A percentile compares a stretch with the other conserved stretches of the same genome.
phyloP scores from a whole-genome alignment of 2,113 vertebrate species.

The Cottus gobio region DNA sequence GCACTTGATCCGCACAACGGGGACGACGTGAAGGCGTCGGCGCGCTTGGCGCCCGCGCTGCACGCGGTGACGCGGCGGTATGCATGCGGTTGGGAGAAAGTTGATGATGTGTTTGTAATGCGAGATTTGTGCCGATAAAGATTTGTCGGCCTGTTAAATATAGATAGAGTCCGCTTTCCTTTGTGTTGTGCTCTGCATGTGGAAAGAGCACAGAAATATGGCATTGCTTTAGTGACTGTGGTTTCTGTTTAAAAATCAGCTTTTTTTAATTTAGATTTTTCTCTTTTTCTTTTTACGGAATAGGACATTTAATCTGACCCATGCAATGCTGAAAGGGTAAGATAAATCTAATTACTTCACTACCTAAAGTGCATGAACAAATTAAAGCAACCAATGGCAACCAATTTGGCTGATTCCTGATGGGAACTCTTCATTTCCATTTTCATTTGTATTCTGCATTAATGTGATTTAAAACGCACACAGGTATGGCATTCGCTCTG shows the following conservation, averaged over 20 bases:
- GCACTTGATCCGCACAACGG: conserved; percentile 47
- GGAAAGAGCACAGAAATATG: background rate
- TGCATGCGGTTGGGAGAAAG: conserved; percentile 21
- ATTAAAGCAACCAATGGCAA: conserved; percentile 32
- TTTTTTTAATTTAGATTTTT: background rate
- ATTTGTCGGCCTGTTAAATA: conserved; percentile 1
- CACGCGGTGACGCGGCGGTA: conserved; percentile 28
- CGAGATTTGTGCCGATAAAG: conserved; percentile 31
- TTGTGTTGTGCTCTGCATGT: background rate
- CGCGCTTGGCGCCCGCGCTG: conserved; percentile 32
- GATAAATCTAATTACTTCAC: conserved; percentile 38
- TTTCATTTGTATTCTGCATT: conserved; percentile 25
- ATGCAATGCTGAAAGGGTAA: conserved; percentile 16
- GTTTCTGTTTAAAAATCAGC: conserved; percentile 3
- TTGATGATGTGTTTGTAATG: conserved; percentile 14
- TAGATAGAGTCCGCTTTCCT: background rate
- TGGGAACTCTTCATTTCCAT: conserved; percentile 8
- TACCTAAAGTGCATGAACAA: conserved; percentile 27
- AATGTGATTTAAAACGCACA: conserved; percentile 29
- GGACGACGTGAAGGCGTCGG: conserved; percentile 31
- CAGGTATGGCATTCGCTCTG: background rate
- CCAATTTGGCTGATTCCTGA: conserved; percentile 23
- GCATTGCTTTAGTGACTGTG: conserved; percentile 7
- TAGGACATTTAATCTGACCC: conserved; percentile 27
- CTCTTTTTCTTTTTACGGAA: background rate